Conservation (phyloP, 2,888 invertebrate species). For the Pristionchus arcanus region DNA sequence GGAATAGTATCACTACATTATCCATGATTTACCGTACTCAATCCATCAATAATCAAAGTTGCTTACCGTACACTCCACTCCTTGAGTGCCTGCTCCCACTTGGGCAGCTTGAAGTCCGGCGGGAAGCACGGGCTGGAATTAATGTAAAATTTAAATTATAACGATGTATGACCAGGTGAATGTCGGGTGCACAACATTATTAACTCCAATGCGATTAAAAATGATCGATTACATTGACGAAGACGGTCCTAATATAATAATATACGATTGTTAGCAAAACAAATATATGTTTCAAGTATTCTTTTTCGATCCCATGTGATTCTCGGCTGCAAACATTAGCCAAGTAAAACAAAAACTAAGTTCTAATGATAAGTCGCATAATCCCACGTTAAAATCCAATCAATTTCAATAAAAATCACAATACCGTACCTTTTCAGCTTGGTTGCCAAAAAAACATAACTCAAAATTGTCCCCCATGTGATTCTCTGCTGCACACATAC, state of each 20-base stretch:
- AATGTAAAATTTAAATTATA: too few species aligned
- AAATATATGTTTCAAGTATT: neutral
- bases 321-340: neutral
- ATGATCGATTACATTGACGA: neutral
- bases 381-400: too few species aligned
- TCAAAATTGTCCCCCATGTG: too few species aligned
- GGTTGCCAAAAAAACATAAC: too few species aligned
- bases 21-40: neutral
- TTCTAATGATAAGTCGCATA: neutral
- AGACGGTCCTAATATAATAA: neutral
- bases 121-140: constrained; percentile 72
- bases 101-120: constrained; percentile 69
- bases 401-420: neutral
- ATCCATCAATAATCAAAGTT: neutral
- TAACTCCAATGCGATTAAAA: neutral
- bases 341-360: neutral
- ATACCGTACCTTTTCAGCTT: neutral
- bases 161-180: neutral
- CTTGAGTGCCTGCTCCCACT: constrained; percentile 88
- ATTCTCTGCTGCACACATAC: too few species aligned
- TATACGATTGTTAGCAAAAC: neutral
- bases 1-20: neutral
- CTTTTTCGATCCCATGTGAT: neutral
- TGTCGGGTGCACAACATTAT: neutral
- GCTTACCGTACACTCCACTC: constrained; percentile 85